Conservation (phyloP, 2,113 vertebrate species). For the Peromyscus leucopus region DNA sequence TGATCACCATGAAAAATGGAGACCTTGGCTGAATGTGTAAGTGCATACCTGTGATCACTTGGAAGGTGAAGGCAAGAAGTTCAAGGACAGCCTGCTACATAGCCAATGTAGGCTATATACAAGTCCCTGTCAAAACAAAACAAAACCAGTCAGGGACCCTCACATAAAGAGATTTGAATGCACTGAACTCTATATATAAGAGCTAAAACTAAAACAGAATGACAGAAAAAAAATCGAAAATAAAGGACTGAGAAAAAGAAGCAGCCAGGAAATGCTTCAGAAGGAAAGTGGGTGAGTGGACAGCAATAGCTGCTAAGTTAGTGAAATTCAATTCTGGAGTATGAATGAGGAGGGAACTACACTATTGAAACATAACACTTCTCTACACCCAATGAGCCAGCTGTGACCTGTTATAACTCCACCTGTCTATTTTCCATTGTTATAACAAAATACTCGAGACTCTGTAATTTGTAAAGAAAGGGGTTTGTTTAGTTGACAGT, state of each 20-base stretch:
- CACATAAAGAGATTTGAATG: background rate
- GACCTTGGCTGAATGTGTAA: background rate
- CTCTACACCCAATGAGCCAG: background rate
- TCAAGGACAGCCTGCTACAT: background rate
- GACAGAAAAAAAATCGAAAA: background rate
- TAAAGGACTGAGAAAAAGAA: background rate
- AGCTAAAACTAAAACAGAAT: background rate
- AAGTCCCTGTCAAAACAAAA: background rate
- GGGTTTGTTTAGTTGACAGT: background rate
- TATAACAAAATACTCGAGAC: background rate
- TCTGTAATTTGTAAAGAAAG: background rate
- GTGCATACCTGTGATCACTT: background rate
- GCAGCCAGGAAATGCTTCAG: background rate
- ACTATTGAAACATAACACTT: background rate
- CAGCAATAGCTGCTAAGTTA: background rate
- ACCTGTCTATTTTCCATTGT: background rate
- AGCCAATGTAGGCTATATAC: background rate
- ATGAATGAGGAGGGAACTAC: background rate
- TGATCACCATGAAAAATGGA: background rate
- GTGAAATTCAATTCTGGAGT: background rate
- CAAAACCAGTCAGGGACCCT: background rate
- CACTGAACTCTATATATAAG: background rate
- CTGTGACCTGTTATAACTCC: background rate
- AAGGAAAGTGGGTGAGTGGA: background rate
- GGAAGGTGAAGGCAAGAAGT: background rate